Evolutionary conservation across 2,888 invertebrate species (phyloP).

Genomic region (Myopa tessellatipennis): DNA sequence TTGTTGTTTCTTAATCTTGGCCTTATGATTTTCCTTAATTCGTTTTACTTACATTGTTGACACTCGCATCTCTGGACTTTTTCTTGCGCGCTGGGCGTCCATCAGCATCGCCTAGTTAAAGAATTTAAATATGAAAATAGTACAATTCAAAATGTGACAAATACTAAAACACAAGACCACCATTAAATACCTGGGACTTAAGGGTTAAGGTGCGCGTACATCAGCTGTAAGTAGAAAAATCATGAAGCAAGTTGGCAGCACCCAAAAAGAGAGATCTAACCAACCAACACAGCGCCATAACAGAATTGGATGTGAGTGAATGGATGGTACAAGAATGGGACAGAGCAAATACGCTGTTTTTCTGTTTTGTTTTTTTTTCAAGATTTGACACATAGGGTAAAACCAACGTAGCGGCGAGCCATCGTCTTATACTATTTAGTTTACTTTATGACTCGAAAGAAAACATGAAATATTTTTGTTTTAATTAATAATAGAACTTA

Average conservation of each 20-base stretch:
- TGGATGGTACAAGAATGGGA: neutral
- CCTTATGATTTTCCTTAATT: neutral
- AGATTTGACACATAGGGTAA: neutral
- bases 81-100: constrained; percentile 67
- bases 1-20: too few relatives aligned
- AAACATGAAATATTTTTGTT: constrained; percentile 37
- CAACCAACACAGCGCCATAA: neutral
- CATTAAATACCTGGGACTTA: constrained; percentile 45
- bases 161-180: constrained; percentile 16
- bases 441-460: constrained; percentile 30
- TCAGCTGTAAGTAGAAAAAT: constrained; percentile 45
- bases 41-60: constrained; percentile 60
- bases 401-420: neutral
- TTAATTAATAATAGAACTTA: constrained; percentile 48
- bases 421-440: constrained; percentile 1
- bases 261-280: constrained; percentile 34
- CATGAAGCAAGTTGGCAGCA: constrained; percentile 51
- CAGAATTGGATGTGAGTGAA: too few relatives aligned
- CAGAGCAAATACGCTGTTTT: neutral
- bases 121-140: neutral
- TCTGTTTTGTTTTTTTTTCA: neutral
- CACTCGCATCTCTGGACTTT: constrained; percentile 64
- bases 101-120: constrained; percentile 59
- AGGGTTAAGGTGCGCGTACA: constrained; percentile 11
- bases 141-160: neutral